Evolutionary conservation across 2,888 invertebrate genomes (phyloP).

Genomic region (Ophioninae sp.): DNA sequence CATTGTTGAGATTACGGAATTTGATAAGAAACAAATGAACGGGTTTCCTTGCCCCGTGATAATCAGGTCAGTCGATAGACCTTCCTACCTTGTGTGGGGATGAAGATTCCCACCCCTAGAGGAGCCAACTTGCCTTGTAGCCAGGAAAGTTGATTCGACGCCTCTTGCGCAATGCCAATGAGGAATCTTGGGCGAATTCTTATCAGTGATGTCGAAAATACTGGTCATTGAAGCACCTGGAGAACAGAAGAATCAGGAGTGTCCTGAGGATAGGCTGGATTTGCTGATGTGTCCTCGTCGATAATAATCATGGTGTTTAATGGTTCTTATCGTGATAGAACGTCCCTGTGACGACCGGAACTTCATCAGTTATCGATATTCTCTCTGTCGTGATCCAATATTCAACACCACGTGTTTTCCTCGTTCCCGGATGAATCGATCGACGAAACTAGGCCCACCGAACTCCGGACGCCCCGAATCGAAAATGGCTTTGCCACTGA

Average conservation of each 20-base stretch:
- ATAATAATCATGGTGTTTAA: not conserved
- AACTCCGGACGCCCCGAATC: not conserved
- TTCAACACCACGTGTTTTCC: not conserved
- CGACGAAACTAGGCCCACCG: conserved; percentile 21
- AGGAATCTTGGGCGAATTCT: not conserved
- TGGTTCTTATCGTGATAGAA: not conserved
- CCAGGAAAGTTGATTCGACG: not conserved
- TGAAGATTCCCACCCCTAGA: not conserved
- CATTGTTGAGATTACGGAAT: conserved; percentile 25
- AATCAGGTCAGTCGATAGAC: conserved; percentile 63
- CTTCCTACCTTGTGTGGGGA: not conserved
- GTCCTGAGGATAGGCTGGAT: conserved; percentile 11
- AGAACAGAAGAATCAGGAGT: not conserved
- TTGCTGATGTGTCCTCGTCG: conserved; percentile 6
- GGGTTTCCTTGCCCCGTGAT: conserved; percentile 43
- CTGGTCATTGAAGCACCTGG: not conserved
- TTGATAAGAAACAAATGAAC: conserved; percentile 27
- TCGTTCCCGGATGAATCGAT: conserved; percentile 26
- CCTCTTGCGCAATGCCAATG: not conserved
- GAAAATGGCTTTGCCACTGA: conserved; percentile 1
- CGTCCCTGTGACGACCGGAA: not conserved
- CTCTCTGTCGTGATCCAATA: conserved; percentile 41
- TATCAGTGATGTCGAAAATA: not conserved
- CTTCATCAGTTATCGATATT: conserved; percentile 17
- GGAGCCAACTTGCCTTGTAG: not conserved